Evolutionary conservation across 2,888 invertebrate genomes (phyloP), one percentile per base, ranked within the genome.

Genomic region (Coelinius sp.): DNA sequence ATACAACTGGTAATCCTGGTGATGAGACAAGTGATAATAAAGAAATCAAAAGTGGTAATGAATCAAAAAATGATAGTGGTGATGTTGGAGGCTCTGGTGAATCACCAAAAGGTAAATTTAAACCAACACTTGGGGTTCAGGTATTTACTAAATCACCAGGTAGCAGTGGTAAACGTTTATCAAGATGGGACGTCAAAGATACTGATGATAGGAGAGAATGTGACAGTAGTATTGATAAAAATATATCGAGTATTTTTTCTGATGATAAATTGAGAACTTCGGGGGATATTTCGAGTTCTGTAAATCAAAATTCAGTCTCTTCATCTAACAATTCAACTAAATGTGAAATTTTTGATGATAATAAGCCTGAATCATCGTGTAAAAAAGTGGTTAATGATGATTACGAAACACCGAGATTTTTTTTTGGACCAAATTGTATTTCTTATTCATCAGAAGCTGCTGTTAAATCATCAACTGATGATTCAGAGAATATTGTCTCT

Each of bases 1-100:
- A 94, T 84, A 89, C 93, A 72, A 93, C 94, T 3, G 95, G 95
- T 0, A 95, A 95, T 87, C 91, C 89, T 3, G 84, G 82, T 1
- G 85, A 87, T 53, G 82, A 85, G 31, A 76, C 82, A 64, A 76
- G 79, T 31, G 82, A 83, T 73, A 82, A 83, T 70, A 83, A 82
- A 68, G 83, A 84, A 74, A 82, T n/a, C n/a, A n/a, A n/a, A n/a
- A n/a, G n/a, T n/a, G n/a, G 81, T 76, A 82, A 79, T 71, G 82
- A 86, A 78, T 82, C 86, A 81, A 82, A 82, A 78, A 78, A 77
- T 25, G 79, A 76, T 20, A 72, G 56, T 79, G 76, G 80, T 68
- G 82, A 81, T 2, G 46, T 31, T 46, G 22, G 46, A 27, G 74
- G 70, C n/a, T 73, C 74, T 0, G 69, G 73, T 20, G 78, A 75